Conservation (phyloP, 35 echinoderm and acorn worm genomes). For the Strongylocentrotus purpuratus region DNA sequence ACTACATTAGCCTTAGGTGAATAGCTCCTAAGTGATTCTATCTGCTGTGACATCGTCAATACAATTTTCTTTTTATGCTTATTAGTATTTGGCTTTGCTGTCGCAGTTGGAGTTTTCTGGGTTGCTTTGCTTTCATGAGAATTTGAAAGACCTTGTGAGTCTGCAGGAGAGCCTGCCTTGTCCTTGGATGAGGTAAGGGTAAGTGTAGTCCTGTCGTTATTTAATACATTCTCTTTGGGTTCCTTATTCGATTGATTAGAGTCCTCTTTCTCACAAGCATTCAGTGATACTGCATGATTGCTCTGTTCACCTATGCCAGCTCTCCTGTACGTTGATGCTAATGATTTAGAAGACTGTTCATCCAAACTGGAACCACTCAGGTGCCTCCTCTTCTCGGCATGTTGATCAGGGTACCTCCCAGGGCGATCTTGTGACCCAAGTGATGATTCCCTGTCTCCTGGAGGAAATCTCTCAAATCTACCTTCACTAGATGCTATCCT, state of each 20-base stretch:
- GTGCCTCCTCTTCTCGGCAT: neutral
- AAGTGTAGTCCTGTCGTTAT: neutral
- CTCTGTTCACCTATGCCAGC: neutral
- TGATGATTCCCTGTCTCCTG: neutral
- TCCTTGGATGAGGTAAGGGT: neutral
- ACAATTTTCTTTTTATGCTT: neutral
- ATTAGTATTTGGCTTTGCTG: neutral
- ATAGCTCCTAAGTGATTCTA: neutral
- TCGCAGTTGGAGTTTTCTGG: neutral
- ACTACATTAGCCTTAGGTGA: neutral
- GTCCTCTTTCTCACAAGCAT: neutral
- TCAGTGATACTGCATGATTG: neutral
- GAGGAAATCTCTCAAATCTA: neutral
- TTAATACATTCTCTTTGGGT: neutral
- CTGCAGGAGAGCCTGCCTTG: neutral
- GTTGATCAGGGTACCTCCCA: neutral
- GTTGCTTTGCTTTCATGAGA: neutral
- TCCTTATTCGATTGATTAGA: neutral
- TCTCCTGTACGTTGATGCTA: neutral
- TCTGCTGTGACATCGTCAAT: conserved; percentile 2
- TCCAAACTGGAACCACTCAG: neutral
- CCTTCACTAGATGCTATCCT: neutral
- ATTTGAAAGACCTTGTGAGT: neutral
- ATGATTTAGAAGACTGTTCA: neutral
- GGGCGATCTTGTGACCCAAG: neutral